Evolutionary conservation across 2,888 invertebrate genomes (phyloP).

Genomic region (Diaperis boleti): DNA sequence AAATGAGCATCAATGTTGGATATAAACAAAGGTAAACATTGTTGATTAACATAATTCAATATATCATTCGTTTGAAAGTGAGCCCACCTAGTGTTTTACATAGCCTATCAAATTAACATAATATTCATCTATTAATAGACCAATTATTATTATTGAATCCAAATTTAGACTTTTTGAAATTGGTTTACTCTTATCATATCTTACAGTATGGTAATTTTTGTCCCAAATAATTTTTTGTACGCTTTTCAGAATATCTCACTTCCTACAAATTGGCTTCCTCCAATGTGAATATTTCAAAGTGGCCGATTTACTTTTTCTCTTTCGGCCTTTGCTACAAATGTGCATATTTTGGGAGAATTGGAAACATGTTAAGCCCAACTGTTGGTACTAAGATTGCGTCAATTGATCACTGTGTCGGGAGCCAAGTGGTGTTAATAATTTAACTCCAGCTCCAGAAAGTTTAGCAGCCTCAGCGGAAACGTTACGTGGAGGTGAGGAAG

Average conservation of each 20-base stretch:
- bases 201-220: no score
- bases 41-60: no score
- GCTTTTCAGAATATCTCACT: neutral
- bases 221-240: neutral
- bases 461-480: constrained; percentile 37
- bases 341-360: constrained; percentile 39
- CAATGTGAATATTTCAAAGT: constrained; percentile 9
- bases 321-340: constrained; percentile 26
- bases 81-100: no score
- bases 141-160: no score
- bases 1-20: no score
- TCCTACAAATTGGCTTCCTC: neutral
- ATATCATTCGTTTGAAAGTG: no score
- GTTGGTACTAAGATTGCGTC: constrained; percentile 48
- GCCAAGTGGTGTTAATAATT: constrained; percentile 50
- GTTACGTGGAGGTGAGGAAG: constrained; percentile 44
- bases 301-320: constrained; percentile 18
- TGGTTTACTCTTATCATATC: no score
- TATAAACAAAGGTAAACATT: no score
- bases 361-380: constrained; percentile 40
- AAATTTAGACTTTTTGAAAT: no score
- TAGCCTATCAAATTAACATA: no score
- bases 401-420: constrained; percentile 50
- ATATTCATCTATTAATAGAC: no score
- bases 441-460: constrained; percentile 30